A percentile compares a stretch with the other conserved stretches of the same genome.
phyloP scores from a whole-genome alignment of 2,113 vertebrate genomes.

The Rhegmatorhina hoffmannsi region DNA sequence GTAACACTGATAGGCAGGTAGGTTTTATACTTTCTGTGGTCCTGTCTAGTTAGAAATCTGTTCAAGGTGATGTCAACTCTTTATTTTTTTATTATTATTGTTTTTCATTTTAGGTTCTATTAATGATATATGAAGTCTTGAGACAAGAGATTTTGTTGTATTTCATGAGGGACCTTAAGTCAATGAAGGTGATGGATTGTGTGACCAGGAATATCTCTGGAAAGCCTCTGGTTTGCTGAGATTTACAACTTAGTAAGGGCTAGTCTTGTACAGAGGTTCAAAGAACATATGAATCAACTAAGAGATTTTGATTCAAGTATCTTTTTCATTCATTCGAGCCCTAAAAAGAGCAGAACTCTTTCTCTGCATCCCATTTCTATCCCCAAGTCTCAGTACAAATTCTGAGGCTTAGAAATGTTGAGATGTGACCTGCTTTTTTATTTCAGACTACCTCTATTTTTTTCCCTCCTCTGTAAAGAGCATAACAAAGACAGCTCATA shows the following conservation, averaged over 20 bases:
- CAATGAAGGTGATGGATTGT: not conserved
- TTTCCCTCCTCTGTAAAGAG: not conserved
- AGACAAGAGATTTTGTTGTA: slow-evolving; percentile 6
- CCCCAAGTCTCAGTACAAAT: not conserved
- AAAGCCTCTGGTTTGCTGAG: not conserved
- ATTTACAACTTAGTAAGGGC: not conserved
- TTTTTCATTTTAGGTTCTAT: not conserved
- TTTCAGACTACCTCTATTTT: not conserved
- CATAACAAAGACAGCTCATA: not conserved
- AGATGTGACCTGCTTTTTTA: not conserved
- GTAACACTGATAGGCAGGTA: not conserved
- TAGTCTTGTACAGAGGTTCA: not conserved
- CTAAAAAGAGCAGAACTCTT: not conserved
- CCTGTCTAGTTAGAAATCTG: not conserved
- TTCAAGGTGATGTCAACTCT: not conserved
- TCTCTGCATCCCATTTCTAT: not conserved
- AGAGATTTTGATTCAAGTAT: not conserved
- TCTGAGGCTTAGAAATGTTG: not conserved
- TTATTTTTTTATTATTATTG: not conserved
- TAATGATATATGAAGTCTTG: not conserved
- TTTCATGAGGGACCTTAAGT: not conserved
- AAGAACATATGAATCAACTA: not conserved
- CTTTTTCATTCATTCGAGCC: not conserved
- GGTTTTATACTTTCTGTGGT: not conserved
- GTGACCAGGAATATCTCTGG: not conserved